A percentile compares a stretch with the other conserved stretches of the same genome.
Evolutionary conservation across 2,797 vertebrate genomes (phyloP).

Genomic region (Xenentodon cancila): DNA sequence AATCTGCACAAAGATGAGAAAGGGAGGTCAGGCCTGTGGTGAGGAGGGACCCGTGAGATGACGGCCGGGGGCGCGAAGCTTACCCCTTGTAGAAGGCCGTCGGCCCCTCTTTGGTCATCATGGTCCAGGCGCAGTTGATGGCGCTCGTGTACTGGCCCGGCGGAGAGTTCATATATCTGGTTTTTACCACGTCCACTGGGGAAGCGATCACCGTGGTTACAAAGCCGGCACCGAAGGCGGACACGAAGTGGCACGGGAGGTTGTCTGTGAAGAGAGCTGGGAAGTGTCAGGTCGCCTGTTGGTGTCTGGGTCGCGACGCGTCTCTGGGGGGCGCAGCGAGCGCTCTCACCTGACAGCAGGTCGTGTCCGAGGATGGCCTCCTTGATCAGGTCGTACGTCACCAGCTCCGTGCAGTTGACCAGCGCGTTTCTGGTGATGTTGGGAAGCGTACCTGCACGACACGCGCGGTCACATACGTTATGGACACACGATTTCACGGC

Average conservation of each 20-base stretch:
- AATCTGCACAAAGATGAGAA: slow-evolving; percentile 76
- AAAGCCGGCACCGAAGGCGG: slow-evolving; percentile 88
- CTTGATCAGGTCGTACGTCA: slow-evolving; percentile 91
- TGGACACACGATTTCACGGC: background rate
- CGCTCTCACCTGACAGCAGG: slow-evolving; percentile 84
- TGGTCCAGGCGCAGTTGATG: slow-evolving; percentile 85
- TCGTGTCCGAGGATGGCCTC: slow-evolving; percentile 84
- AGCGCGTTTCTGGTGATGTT: slow-evolving; percentile 90
- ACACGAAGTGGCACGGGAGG: slow-evolving; percentile 88
- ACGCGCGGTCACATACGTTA: background rate
- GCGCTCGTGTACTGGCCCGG: slow-evolving; percentile 87
- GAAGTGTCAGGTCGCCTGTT: too few species aligned
- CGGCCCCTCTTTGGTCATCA: slow-evolving; percentile 88
- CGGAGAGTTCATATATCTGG: slow-evolving; percentile 90
- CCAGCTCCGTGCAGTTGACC: slow-evolving; percentile 90
- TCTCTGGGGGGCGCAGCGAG: too few species aligned
- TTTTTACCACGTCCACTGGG: slow-evolving; percentile 92
- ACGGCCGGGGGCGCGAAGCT: slow-evolving; percentile 5
- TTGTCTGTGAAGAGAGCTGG: slow-evolving; percentile 78
- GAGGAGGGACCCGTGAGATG: too few species aligned
- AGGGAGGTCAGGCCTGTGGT: background rate
- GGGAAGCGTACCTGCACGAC: slow-evolving; percentile 83
- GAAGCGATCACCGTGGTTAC: slow-evolving; percentile 89
- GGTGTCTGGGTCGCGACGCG: too few species aligned
- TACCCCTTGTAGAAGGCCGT: slow-evolving; percentile 93